These are phyloP conservation scores for Folsomia candida DNA, from an alignment of 2,888 invertebrate species.

Conservation along the genomic window DNA sequence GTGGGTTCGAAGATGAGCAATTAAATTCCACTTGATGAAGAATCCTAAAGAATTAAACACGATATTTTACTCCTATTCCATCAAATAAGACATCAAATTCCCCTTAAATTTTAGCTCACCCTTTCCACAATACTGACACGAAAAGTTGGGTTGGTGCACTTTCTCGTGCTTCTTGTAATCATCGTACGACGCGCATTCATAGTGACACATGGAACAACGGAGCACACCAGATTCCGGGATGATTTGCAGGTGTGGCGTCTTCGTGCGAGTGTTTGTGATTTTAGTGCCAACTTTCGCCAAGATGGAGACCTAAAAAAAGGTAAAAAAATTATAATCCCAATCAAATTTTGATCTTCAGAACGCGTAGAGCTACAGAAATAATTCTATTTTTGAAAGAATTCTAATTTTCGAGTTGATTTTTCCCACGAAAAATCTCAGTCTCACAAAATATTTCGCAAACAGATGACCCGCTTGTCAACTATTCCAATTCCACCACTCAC, in stretches of 20 bases:
- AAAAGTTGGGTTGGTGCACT: conserved; percentile 50
- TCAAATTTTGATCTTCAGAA: background rate
- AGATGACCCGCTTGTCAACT: background rate
- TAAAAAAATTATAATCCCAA: background rate
- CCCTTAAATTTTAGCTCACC: too few relatives aligned
- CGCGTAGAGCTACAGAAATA: background rate
- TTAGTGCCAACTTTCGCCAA: conserved; percentile 49
- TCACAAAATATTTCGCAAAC: background rate
- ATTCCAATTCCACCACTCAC: conserved; percentile 10
- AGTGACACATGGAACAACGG: conserved; percentile 50
- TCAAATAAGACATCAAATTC: too few relatives aligned
- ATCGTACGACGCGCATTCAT: conserved; percentile 49
- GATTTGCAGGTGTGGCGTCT: conserved; percentile 50
- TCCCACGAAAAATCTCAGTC: background rate
- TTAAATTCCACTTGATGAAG: conserved; percentile 51
- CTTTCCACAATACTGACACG: conserved; percentile 50
- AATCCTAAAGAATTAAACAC: too few relatives aligned
- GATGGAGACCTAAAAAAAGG: background rate
- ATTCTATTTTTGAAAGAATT: too few relatives aligned
- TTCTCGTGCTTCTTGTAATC: conserved; percentile 51
- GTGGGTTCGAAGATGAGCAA: conserved; percentile 62
- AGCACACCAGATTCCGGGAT: conserved; percentile 49
- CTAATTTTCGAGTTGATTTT: background rate
- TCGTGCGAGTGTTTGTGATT: conserved; percentile 50
- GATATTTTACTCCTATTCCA: too few relatives aligned